Base-by-base conservation (phyloP, 2,888 invertebrate genomes). In the Strigamia maritima region DNA sequence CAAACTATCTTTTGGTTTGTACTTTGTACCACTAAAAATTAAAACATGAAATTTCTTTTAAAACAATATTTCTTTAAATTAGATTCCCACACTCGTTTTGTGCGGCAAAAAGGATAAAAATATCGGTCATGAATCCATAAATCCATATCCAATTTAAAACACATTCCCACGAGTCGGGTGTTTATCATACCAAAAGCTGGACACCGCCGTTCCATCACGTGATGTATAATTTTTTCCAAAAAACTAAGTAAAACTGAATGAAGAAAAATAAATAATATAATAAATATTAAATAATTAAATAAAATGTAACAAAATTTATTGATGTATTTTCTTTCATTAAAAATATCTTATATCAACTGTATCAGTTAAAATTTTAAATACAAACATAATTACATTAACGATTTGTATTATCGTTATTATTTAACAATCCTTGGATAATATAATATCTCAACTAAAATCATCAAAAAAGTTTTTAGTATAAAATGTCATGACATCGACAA, bases 191-290 rank as follows among this genome's bases (percentile, higher is more conserved):
- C 85, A 35, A 84, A 83, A 19, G 87, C 87, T 3, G 84, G 84
- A 3, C 88, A 88, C 82, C n/a, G n/a, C n/a, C n/a, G n/a, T 88
- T 86, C 83, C 86, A 88, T 81, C 80, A 81, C n/a, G 80, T 86
- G 26, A 82, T 88, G 12, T 85, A 86, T 81, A 86, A 87, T 81
- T 88, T 87, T 81, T 77, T 85, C 7, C 35, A 76, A 7, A 40
- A 40, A 40, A 10, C 14, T 14, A 40, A 40, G 14, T 8, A 40
- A 40, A 10, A 14, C 8, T 40, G 8, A 40, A n/a, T n/a, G 40
- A 7, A 40, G 8, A 40, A 40, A 40, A 40, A 40, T 40, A 40
- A 10, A 14, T 14, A 40, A 40, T 10, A 10, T 40, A 14, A 10
- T 40, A 10, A 10, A 40, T 40, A 10, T 40, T 8, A 14, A 10